Evolutionary conservation across 2,797 vertebrate species (phyloP).

Genomic region (Clamator glandarius): DNA sequence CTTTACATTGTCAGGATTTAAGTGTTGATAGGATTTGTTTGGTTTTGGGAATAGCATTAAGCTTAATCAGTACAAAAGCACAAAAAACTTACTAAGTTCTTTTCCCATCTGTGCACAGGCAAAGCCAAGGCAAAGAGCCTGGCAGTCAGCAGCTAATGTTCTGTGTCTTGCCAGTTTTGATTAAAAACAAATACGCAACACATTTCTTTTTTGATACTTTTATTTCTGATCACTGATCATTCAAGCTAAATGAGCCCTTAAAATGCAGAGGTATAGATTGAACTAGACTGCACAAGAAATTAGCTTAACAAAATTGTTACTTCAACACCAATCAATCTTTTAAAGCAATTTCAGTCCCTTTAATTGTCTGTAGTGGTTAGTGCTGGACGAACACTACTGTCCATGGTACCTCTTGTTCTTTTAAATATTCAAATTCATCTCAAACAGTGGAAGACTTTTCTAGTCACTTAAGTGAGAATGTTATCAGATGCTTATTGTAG

Average conservation of each 20-base stretch:
- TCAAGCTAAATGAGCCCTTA: not conserved
- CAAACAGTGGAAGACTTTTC: no score
- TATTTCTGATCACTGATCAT: slow-evolving; percentile 28
- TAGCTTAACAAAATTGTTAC: not conserved
- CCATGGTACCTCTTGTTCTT: not conserved
- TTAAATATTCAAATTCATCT: not conserved
- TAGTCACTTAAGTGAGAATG: not conserved
- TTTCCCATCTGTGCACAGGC: slow-evolving; percentile 57
- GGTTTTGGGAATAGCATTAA: slow-evolving; percentile 23
- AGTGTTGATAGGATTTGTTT: slow-evolving; percentile 43
- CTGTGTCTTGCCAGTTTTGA: slow-evolving; percentile 12
- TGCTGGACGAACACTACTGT: not conserved
- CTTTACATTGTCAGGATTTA: not conserved
- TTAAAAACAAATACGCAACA: slow-evolving; percentile 15
- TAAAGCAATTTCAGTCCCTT: not conserved
- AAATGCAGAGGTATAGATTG: slow-evolving; percentile 1
- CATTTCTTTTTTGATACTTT: slow-evolving; percentile 54
- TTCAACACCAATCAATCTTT: slow-evolving; percentile 8
- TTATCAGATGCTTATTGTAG: not conserved
- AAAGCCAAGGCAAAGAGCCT: slow-evolving; percentile 63
- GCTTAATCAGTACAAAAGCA: slow-evolving; percentile 54
- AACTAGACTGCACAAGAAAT: slow-evolving; percentile 18
- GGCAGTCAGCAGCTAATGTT: slow-evolving; percentile 41
- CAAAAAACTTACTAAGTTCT: slow-evolving; percentile 36
- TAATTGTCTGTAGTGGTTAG: not conserved